Base-by-base conservation (phyloP, 2,797 vertebrate species). In the Chelonia mydas region DNA sequence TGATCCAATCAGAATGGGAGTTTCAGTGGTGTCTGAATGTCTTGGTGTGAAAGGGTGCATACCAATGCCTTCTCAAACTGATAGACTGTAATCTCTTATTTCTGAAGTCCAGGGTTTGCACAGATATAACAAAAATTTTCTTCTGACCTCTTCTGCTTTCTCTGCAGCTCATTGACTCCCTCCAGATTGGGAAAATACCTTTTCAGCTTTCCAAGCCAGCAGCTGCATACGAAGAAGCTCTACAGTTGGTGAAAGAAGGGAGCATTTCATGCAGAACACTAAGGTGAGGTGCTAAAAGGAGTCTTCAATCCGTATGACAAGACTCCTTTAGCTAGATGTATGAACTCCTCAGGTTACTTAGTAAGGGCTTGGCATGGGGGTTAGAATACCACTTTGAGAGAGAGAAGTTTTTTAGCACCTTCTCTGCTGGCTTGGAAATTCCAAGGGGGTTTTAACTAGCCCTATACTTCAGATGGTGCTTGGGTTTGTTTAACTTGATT, bases 201-300 rank as follows among this genome's bases (percentile, higher is more conserved):
- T 98, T 98, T 97, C 99, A 98, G 77, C 98, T 98, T 2, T 98
- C 99, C 21, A 99, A 98, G 94, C 99, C 99, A 0, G 99, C 99
- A 1, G 99, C 99, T 1, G 98, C 99, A 5, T 99, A 99, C 0
- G 99, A 99, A 96, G 99, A 99, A 94, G 99, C 99, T n/a, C 94
- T 99, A 97, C 97, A 96, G 96, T 94, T 99, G 84, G 99, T 99
- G 59, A 98, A 97, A 74, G 99, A 99, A 31, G 98, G 98, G 41
- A 98, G 97, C 49, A 99, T 99, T 5, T 83, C 96, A 0, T 99
- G 98, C 95, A 98, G 99, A 94, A 99, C 99, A 0, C 96, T 99
- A 92, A 99, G 99, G 99, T 99, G 98, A 98, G 82, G 74, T 49
- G 27, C 33, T 54, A 91, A 17, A 76, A 85, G 76, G n/a, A 84